Evolutionary conservation across 1,140 invertebrate species (phyloP).

Genomic region (Zophobas atratus): DNA sequence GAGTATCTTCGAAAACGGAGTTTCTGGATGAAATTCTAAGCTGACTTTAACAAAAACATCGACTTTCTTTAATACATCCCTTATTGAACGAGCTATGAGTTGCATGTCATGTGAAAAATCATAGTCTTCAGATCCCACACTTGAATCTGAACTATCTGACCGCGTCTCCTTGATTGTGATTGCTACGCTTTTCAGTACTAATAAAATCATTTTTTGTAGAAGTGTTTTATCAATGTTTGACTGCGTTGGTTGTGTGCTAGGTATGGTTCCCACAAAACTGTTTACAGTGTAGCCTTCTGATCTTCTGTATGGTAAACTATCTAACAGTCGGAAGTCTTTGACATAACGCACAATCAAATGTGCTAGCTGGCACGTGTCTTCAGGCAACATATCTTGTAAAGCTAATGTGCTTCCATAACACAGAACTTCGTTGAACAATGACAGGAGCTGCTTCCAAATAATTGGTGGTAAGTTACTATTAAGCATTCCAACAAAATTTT

Average conservation of each 20-base stretch:
- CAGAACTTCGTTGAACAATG: conserved; percentile 89
- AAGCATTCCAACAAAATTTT: conserved; percentile 84
- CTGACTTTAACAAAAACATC: conserved; percentile 87
- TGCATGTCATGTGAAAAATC: conserved; percentile 92
- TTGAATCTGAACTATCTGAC: conserved; percentile 87
- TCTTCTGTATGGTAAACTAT: conserved; percentile 74
- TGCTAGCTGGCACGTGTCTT: conserved; percentile 89
- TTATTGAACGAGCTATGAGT: conserved; percentile 87
- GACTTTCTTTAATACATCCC: conserved; percentile 85
- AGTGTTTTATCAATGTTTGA: conserved; percentile 79
- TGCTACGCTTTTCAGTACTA: conserved; percentile 90
- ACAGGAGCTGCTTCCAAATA: conserved; percentile 87
- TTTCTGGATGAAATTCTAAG: conserved; percentile 89
- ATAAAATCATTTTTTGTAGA: conserved; percentile 86
- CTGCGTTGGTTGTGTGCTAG: conserved; percentile 57
- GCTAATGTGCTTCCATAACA: conserved; percentile 92
- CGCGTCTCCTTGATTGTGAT: conserved; percentile 92
- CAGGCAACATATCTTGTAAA: conserved; percentile 87
- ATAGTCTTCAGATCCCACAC: conserved; percentile 85
- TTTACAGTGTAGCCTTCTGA: conserved; percentile 64
- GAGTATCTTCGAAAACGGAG: conserved; percentile 88
- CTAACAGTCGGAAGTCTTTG: conserved; percentile 85
- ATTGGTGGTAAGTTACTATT: conserved; percentile 81
- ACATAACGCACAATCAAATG: conserved; percentile 88
- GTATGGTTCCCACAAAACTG: conserved; percentile 65